Conservation (phyloP, 2,797 vertebrate genomes). For the Catostomus latipinnis region DNA sequence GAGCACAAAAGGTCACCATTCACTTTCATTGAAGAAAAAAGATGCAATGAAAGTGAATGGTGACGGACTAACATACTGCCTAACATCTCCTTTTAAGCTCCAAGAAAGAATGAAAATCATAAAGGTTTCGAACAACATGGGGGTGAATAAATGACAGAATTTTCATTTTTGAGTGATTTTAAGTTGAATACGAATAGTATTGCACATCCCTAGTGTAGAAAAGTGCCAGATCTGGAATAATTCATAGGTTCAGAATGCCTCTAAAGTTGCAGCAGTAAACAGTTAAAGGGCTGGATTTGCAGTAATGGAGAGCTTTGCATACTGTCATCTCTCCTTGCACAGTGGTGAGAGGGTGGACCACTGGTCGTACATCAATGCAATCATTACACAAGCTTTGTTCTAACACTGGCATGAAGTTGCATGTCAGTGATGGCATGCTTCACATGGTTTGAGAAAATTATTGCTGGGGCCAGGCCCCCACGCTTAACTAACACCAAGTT, state of each 20-base stretch:
- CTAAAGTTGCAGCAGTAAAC: conserved; percentile 16
- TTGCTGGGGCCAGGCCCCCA: conserved; percentile 58
- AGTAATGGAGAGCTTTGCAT: conserved; percentile 38
- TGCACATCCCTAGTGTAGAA: too few relatives aligned
- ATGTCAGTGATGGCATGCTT: conserved; percentile 46
- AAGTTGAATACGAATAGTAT: background rate
- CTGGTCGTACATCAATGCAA: conserved; percentile 64
- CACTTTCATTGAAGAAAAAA: too few relatives aligned
- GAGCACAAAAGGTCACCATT: too few relatives aligned
- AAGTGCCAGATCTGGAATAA: background rate
- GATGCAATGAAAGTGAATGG: too few relatives aligned
- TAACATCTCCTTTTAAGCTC: too few relatives aligned
- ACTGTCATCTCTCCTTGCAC: conserved; percentile 7
- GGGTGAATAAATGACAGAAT: too few relatives aligned
- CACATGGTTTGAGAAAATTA: conserved; percentile 68
- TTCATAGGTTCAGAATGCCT: conserved; percentile 20
- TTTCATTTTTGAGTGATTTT: too few relatives aligned
- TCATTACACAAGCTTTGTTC: conserved; percentile 66
- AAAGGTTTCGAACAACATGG: too few relatives aligned
- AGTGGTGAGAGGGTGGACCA: conserved; percentile 55
- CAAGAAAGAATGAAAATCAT: too few relatives aligned
- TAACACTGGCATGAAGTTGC: conserved; percentile 56
- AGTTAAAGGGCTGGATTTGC: conserved; percentile 31
- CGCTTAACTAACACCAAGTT: conserved; percentile 40
- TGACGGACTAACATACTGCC: too few relatives aligned